Evolutionary conservation across 2,797 vertebrate genomes (phyloP), one percentile per base, ranked within the genome.

Genomic region (Podarcis siculus): DNA sequence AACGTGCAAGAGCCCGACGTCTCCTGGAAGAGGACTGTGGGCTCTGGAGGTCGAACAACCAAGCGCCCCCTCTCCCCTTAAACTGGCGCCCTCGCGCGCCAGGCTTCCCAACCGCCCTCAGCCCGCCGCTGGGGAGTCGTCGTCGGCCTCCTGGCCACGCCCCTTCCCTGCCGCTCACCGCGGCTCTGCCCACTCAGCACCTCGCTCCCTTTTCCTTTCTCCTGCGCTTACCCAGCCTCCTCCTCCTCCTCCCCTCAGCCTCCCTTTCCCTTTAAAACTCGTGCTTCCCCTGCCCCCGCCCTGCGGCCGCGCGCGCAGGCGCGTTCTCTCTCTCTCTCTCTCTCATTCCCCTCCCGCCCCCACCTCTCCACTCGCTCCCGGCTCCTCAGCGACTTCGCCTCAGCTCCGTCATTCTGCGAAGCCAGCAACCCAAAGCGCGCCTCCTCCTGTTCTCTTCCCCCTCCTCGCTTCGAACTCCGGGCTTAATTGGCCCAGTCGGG

Each of bases 401-500:
- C 86, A 42, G 21, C 61, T 45, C 66, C 49, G 76, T 84, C 87
- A 42, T 72, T 79, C 87, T 72, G 81, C 45, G 39, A 77, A 69
- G 8, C 71, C 73, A 35, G 39, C n/a, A 32, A 30, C 80, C 61
- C 64, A 30, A 61, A 58, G 87, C 87, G 81, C 87, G 82, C 37
- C 30, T 19, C 75, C 67, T 89, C 92, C 93, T 92, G 49, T 55
- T 55, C 45, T 55, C 45, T 90, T 49, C 88, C 90, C 90, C 83
- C 42, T n/a, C 37, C 66, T 37, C 83, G 67, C 0, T 71, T 83
- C 82, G 91, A 86, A 91, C 91, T 93, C 92, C 91, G n/a, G 88
- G 94, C 91, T 91, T 93, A 94, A 93, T 92, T 94, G 95, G 95
- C 82, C 89, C 77, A 55, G 93, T 88, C 90, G 90, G 89, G 90